phyloP scores from a whole-genome alignment of 2,113 vertebrate genomes.

The Muntiacus reevesi region DNA sequence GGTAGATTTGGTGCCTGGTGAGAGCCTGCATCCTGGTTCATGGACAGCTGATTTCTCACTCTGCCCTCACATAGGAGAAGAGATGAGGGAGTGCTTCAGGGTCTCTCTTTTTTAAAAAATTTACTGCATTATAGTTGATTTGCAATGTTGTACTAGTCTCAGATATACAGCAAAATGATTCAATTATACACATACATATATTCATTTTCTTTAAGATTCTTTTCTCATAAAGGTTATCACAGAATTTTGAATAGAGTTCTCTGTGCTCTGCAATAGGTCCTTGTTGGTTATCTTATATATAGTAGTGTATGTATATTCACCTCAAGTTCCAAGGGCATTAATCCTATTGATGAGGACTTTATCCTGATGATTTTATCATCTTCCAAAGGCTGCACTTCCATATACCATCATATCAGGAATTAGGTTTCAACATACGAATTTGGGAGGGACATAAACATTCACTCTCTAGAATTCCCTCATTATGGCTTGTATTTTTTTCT shows the following conservation, averaged over 20 bases:
- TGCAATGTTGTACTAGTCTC: not conserved
- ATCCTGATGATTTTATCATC: not conserved
- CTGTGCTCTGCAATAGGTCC: not conserved
- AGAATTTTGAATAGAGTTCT: not conserved
- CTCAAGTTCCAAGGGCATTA: not conserved
- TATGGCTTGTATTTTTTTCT: not conserved
- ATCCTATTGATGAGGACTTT: not conserved
- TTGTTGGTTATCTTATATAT: not conserved
- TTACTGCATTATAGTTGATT: not conserved
- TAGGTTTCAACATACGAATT: not conserved
- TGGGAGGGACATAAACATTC: not conserved
- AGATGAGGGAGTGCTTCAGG: too few species aligned
- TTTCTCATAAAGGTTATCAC: not conserved
- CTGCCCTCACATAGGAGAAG: not conserved
- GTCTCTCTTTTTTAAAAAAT: not conserved
- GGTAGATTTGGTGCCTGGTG: not conserved
- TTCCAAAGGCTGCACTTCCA: not conserved
- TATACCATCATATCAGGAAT: not conserved
- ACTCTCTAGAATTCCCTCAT: not conserved
- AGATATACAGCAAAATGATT: not conserved
- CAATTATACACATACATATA: not conserved
- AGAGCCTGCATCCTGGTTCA: not conserved
- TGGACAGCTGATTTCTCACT: not conserved
- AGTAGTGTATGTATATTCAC: not conserved
- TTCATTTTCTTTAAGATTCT: not conserved